Evolutionary conservation across 2,888 invertebrate species (phyloP).

Genomic region (Volucella bombylans): DNA sequence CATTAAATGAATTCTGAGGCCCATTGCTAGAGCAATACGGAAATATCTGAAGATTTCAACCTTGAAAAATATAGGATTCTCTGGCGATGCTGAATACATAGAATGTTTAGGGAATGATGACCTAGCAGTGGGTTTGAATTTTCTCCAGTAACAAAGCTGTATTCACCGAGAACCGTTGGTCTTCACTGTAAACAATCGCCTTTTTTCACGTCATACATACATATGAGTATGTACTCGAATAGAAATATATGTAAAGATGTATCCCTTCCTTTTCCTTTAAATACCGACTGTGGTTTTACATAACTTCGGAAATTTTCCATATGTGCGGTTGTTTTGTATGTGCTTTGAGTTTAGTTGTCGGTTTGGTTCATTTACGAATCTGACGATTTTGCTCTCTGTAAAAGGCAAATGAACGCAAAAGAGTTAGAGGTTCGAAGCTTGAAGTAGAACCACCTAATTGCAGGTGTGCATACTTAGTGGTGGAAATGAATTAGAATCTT

Average conservation of each 20-base stretch:
- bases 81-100: too few species aligned
- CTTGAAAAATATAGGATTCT: too few species aligned
- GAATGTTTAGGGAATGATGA: too few species aligned
- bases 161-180: background rate
- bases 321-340: constrained; percentile 13
- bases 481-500: constrained; percentile 36
- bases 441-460: constrained; percentile 52
- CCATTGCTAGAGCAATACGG: too few species aligned
- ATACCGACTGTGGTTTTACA: constrained; percentile 27
- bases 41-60: too few species aligned
- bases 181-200: constrained; percentile 10
- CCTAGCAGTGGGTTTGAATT: too few species aligned
- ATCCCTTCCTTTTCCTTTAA: background rate
- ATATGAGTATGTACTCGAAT: too few species aligned
- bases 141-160: too few species aligned
- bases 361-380: constrained; percentile 34
- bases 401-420: constrained; percentile 2
- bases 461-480: constrained; percentile 47
- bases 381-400: background rate
- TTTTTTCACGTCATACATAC: background rate
- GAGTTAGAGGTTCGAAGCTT: too few species aligned
- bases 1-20: too few species aligned
- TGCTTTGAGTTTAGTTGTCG: constrained; percentile 19
- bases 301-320: constrained; percentile 8
- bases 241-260: too few species aligned